Evolutionary conservation across 2,797 vertebrate genomes (phyloP), one percentile per base, ranked within the genome.

Genomic region (Phrynocephalus forsythii): DNA sequence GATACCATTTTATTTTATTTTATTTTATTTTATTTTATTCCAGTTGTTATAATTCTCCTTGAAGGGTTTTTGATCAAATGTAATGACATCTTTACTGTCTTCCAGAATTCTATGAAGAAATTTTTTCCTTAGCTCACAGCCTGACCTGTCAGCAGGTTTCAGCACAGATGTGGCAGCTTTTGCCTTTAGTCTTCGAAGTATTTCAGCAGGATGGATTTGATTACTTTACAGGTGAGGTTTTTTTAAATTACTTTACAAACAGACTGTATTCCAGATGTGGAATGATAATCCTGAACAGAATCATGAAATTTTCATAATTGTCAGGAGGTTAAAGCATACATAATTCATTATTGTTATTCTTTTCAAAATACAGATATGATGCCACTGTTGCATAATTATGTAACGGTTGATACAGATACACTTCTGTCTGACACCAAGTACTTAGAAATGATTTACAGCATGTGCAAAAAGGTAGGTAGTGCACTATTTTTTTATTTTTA

Each of bases 161-260:
- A 30, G 97, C 98, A 90, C 99, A 99, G 94, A 99, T 99, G 99
- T 99, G 99, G 99, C 99, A 99, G 92, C 98, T 99, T 84, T 97
- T 99, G 92, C 98, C 99, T 66, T 97, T 99, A 83, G 98, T 99
- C 85, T 99, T 98, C 92, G 98, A 99, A 95, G 98, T 99, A 94
- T 99, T 99, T 96, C 98, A 99, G 94, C 98, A 99, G 94, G 99
- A 99, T 94, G 99, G 99, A 84, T 99, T 99, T 97, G 99, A 99
- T 96, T 99, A 99, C 95, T 99, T 99, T 95, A 99, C 99, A 97
- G 99, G 99, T 99, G 92, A 92, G 2, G 66, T 89, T 66, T 0
- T 7, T 87, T 89, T 1, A 33, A 33, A 33, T 63, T 83, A 87
- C 87, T 90, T 78, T 72, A 69, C 52, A 71, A 33, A 44, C 82